A percentile compares a stretch with the other conserved stretches of the same genome.
phyloP scores from a whole-genome alignment of 2,888 invertebrate genomes.

The Rhamphomyia laevipes region DNA sequence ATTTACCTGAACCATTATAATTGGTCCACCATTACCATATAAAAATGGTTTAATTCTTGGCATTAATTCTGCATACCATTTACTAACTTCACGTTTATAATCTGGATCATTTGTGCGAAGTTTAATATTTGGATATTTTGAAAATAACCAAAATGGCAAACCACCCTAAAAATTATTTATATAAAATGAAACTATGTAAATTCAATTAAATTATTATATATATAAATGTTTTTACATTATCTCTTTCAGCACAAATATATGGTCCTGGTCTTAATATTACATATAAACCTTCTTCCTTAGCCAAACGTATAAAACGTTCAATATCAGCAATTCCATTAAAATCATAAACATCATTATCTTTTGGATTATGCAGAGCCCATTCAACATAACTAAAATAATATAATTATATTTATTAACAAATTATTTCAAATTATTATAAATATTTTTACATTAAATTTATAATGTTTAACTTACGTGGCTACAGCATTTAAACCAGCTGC shows the following conservation, averaged over 20 bases:
- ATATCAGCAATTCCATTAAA: constrained; percentile 57
- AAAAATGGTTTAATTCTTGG: constrained; percentile 38
- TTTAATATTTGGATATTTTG: constrained; percentile 44
- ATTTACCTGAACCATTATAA: constrained; percentile 68
- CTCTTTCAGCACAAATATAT: constrained; percentile 86
- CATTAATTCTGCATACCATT: constrained; percentile 44
- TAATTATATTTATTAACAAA: not conserved
- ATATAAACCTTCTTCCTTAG: constrained; percentile 65
- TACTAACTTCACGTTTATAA: constrained; percentile 41
- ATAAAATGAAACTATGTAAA: not conserved
- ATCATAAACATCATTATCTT: constrained; percentile 49
- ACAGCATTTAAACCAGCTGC: constrained; percentile 79
- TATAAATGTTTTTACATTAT: constrained; percentile 40
- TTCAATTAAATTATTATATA: not conserved
- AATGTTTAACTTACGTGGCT: constrained; percentile 69
- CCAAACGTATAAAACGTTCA: constrained; percentile 54
- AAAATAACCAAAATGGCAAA: constrained; percentile 61
- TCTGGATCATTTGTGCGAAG: constrained; percentile 50
- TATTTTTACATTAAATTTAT: not conserved
- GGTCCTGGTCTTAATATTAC: constrained; percentile 80
- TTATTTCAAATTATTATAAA: not conserved
- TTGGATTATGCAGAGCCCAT: constrained; percentile 80
- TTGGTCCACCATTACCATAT: constrained; percentile 65
- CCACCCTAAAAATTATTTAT: constrained; percentile 51
- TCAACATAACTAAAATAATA: constrained; percentile 59